Percentiles rank a stretch among this genome's conserved stretches.
Conservation (phyloP, 2,797 vertebrate species). For the Phataginus tetradactyla region DNA sequence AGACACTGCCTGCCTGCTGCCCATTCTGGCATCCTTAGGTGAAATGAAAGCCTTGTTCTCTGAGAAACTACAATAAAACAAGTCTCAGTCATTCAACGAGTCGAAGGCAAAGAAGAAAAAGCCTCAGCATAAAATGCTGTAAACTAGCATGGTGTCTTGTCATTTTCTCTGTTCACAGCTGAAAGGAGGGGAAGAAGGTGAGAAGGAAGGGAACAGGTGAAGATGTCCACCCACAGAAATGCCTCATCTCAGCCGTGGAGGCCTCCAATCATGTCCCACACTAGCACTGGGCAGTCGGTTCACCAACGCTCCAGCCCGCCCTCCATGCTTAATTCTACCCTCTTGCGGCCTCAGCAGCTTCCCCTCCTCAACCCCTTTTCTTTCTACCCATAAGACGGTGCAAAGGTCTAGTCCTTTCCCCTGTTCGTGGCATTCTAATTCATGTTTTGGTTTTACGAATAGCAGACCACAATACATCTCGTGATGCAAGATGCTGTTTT, state of each 20-base stretch:
- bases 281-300: constrained; percentile 19
- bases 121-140: constrained; percentile 80
- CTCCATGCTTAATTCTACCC: not conserved
- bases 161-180: constrained; percentile 84
- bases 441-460: not conserved
- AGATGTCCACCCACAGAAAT: constrained; percentile 78
- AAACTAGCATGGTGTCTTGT: constrained; percentile 83
- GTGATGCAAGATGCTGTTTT: not conserved
- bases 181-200: constrained; percentile 68
- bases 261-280: not conserved
- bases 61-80: constrained; percentile 84
- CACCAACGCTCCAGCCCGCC: not conserved
- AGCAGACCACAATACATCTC: not conserved
- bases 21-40: constrained; percentile 87
- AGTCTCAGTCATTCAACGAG: constrained; percentile 82
- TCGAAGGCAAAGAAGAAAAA: constrained; percentile 81
- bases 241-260: constrained; percentile 34
- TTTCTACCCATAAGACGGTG: constrained; percentile 20
- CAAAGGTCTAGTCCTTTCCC: not conserved
- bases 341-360: constrained; percentile 8
- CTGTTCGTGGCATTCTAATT: not conserved
- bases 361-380: not conserved
- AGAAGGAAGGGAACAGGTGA: constrained; percentile 60
- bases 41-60: constrained; percentile 90
- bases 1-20: constrained; percentile 89